phyloP scores from a whole-genome alignment of 2,888 invertebrate genomes.

The Cheilosia grossa region DNA sequence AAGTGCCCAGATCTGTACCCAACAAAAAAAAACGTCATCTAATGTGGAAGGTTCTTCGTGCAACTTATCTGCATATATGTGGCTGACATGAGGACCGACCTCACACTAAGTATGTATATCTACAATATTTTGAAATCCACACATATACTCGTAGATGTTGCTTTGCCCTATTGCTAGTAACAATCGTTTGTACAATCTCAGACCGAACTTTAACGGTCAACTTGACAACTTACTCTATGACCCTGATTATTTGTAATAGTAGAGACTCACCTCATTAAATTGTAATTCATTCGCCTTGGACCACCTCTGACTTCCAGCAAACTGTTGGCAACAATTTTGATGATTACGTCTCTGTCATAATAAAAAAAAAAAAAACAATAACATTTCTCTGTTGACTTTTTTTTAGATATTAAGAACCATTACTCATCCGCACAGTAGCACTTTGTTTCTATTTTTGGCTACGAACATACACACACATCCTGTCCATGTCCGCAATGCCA shows the following conservation, averaged over 20 bases:
- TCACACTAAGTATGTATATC: no score
- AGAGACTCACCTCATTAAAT: conserved; percentile 14
- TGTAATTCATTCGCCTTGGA: conserved; percentile 40
- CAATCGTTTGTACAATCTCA: neutral
- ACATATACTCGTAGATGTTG: neutral
- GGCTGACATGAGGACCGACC: no score
- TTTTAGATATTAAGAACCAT: conserved; percentile 25
- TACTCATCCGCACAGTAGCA: conserved; percentile 55
- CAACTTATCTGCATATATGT: no score
- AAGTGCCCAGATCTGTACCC: no score
- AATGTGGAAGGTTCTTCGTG: no score
- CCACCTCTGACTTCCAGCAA: conserved; percentile 21
- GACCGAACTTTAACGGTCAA: neutral
- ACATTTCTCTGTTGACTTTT: neutral
- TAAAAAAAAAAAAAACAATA: neutral
- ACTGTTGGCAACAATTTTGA: conserved; percentile 40
- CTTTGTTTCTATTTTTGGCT: conserved; percentile 44
- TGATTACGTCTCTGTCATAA: conserved; percentile 20
- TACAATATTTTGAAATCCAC: neutral
- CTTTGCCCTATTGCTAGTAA: neutral
- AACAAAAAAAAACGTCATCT: no score
- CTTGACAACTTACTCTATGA: neutral
- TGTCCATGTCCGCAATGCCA: conserved; percentile 31
- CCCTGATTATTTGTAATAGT: conserved; percentile 1
- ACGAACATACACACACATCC: conserved; percentile 44